Conservation (phyloP, 2,113 vertebrate genomes). For the Macrotus californicus region DNA sequence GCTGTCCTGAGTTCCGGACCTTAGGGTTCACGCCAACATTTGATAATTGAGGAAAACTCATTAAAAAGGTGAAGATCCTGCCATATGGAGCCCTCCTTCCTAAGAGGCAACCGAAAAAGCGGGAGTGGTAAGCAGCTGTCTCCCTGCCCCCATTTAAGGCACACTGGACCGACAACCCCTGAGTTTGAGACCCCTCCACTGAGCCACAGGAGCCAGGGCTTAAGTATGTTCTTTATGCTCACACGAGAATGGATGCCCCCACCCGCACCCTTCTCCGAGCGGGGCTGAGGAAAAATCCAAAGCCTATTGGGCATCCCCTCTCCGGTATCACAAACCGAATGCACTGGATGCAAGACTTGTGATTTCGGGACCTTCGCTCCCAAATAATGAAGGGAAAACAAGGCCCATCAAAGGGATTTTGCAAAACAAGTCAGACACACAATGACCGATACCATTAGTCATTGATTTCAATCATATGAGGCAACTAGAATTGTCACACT, state of each 20-base stretch:
- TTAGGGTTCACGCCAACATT: background rate
- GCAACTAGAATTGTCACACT: background rate
- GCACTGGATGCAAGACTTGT: background rate
- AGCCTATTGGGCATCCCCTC: background rate
- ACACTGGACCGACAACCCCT: background rate
- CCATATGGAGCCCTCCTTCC: too few species aligned
- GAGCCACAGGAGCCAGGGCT: too few species aligned
- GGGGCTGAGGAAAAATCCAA: background rate
- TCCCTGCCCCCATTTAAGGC: background rate
- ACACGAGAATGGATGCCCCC: accelerated
- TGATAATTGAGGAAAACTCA: background rate
- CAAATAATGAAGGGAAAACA: background rate
- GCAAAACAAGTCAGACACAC: background rate
- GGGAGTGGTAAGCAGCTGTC: background rate
- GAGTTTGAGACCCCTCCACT: background rate
- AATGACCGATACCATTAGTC: background rate
- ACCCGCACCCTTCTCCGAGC: background rate
- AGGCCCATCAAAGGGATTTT: background rate
- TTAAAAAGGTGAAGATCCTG: background rate
- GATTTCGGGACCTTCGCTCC: background rate
- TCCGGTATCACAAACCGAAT: background rate
- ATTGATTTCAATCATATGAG: background rate
- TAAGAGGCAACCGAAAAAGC: background rate
- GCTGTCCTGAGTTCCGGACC: background rate
- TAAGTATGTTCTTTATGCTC: background rate